Conservation (phyloP, 2,113 vertebrate genomes). For the Paracanthobrama guichenoti region DNA sequence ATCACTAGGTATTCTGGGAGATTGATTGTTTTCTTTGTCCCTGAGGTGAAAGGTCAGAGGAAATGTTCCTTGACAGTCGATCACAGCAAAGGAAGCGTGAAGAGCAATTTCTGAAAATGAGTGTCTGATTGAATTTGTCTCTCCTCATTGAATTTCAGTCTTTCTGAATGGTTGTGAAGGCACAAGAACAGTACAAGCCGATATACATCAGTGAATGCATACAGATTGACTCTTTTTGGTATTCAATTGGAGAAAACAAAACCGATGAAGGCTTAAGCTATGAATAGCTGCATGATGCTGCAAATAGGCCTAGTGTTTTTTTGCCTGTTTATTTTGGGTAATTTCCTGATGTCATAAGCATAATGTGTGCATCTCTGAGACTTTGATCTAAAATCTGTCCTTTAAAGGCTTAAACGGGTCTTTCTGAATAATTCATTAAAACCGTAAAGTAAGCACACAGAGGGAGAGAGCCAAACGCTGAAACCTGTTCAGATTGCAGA, state of each 20-base stretch:
- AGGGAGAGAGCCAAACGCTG: background rate
- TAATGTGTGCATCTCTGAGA: background rate
- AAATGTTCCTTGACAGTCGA: background rate
- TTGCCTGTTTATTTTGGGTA: background rate
- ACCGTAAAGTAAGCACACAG: background rate
- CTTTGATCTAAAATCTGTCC: slow-evolving; percentile 15
- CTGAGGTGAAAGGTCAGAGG: slow-evolving; percentile 1
- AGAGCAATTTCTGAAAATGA: background rate
- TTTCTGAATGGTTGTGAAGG: background rate
- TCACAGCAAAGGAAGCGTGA: background rate
- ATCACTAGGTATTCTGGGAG: slow-evolving; percentile 28
- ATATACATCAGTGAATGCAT: background rate
- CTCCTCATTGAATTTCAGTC: background rate
- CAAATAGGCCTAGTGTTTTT: background rate
- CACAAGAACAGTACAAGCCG: background rate
- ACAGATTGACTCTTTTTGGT: background rate
- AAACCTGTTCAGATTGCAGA: slow-evolving; percentile 24
- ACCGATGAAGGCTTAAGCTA: background rate
- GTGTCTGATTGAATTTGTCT: background rate
- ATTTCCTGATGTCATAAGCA: background rate
- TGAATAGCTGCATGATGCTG: background rate
- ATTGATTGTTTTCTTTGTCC: slow-evolving; percentile 34
- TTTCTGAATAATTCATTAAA: slow-evolving; percentile 6
- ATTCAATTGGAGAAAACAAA: background rate
- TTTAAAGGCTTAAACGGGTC: background rate